These are phyloP conservation scores for Agonopterix heracliana DNA, from an alignment of 2,888 invertebrate species.

Conservation along the genomic window DNA sequence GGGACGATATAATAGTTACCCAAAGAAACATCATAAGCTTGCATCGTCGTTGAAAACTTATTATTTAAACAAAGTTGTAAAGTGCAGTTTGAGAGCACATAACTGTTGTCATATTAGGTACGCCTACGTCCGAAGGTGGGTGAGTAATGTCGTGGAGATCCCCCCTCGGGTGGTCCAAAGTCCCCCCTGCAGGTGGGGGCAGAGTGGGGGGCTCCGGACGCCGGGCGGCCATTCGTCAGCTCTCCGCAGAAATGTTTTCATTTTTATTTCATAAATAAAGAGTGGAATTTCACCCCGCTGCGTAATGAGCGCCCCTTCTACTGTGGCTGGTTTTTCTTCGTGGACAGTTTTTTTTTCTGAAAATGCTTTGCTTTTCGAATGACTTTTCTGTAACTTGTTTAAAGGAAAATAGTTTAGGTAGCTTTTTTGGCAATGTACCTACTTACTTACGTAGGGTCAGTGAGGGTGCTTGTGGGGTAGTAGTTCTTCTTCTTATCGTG, in stretches of 20 bases:
- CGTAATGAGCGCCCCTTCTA: slow-evolving; percentile 48
- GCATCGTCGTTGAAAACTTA: no score
- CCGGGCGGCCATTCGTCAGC: slow-evolving; percentile 53
- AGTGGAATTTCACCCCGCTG: slow-evolving; percentile 46
- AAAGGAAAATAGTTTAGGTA: no score
- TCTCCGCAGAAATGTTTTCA: slow-evolving; percentile 68
- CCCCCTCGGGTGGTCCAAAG: slow-evolving; percentile 6
- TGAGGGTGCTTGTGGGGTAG: no score
- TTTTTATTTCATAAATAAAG: slow-evolving; percentile 74
- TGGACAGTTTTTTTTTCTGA: neutral
- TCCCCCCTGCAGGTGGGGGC: slow-evolving; percentile 8
- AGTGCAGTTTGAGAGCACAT: slow-evolving; percentile 22
- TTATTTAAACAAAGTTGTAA: neutral
- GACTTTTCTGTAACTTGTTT: no score
- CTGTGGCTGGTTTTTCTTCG: neutral
- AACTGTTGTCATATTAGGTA: neutral
- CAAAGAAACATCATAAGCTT: no score
- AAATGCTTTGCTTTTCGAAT: neutral
- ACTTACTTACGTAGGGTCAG: no score
- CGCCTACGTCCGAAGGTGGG: slow-evolving; percentile 20
- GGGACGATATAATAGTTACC: no score
- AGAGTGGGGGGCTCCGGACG: slow-evolving; percentile 13
- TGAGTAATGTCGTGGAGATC: slow-evolving; percentile 19
- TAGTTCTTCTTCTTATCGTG: no score
- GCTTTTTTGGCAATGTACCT: no score